Evolutionary conservation across 1,140 invertebrate species (phyloP).

Genomic region (Cydia splendana): DNA sequence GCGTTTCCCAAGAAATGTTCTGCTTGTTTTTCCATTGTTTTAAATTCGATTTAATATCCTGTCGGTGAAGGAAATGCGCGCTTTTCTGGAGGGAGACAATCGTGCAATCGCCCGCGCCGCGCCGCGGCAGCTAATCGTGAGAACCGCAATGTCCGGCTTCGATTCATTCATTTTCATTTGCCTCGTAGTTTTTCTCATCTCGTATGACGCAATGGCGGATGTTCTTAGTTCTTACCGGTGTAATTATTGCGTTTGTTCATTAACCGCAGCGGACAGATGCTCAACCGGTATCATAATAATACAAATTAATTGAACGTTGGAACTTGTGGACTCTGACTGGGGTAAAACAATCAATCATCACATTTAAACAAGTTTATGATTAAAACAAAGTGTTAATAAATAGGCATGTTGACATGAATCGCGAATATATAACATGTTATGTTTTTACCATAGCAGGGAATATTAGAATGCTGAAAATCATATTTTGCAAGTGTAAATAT

Average conservation of each 20-base stretch:
- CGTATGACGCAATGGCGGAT: slow-evolving; percentile 69
- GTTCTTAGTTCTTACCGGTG: slow-evolving; percentile 44
- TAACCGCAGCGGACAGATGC: slow-evolving; percentile 28
- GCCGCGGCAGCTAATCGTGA: slow-evolving; percentile 55
- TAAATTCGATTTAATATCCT: slow-evolving; percentile 34
- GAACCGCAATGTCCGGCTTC: slow-evolving; percentile 65
- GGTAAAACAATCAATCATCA: background rate
- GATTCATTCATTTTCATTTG: slow-evolving; percentile 65
- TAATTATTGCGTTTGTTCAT: slow-evolving; percentile 38
- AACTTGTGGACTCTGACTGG: background rate
- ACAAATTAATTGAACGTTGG: background rate
- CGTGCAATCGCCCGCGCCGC: slow-evolving; percentile 36
- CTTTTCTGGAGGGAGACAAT: slow-evolving; percentile 29
- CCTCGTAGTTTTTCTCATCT: slow-evolving; percentile 60
- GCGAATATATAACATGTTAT: no score
- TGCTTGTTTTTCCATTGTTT: background rate
- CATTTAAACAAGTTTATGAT: no score
- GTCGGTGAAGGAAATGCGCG: slow-evolving; percentile 40
- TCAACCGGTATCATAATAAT: slow-evolving; percentile 21
- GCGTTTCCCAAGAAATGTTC: background rate
- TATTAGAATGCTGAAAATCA: no score
- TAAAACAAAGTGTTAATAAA: no score
- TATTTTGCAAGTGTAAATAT: no score
- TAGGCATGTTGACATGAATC: no score
- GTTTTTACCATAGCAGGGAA: no score